phyloP scores from a whole-genome alignment of 2,888 invertebrate species.

The Heliconius cydno region DNA sequence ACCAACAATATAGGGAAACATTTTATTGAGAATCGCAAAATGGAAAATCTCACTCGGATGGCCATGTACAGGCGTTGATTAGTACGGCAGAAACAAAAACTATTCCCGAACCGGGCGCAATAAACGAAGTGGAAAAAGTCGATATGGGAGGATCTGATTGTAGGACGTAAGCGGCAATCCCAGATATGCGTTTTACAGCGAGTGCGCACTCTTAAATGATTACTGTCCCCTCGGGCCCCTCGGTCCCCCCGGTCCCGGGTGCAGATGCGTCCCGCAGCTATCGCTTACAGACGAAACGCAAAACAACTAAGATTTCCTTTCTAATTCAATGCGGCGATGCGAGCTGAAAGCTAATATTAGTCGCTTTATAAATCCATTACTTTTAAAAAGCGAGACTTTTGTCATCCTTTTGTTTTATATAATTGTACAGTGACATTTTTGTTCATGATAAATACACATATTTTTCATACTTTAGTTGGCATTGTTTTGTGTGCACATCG shows the following conservation, averaged over 20 bases:
- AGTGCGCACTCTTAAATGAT: conserved; percentile 76
- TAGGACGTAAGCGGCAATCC: conserved; percentile 76
- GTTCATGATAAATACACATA: conserved; percentile 32
- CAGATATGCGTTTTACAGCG: conserved; percentile 75
- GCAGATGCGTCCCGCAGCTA: conserved; percentile 50
- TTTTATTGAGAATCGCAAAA: conserved; percentile 54
- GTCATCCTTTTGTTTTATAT: conserved; percentile 10
- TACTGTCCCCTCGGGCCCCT: conserved; percentile 55
- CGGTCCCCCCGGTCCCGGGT: conserved; percentile 21
- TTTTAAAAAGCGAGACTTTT: conserved; percentile 21
- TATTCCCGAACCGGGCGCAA: conserved; percentile 76
- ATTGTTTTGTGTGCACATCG: conserved; percentile 46
- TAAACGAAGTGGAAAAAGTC: conserved; percentile 81
- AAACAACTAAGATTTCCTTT: conserved; percentile 35
- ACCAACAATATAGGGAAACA: conserved; percentile 51
- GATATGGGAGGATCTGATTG: conserved; percentile 78
- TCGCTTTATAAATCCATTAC: conserved; percentile 25
- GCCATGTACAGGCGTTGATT: conserved; percentile 77
- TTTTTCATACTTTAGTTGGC: conserved; percentile 34
- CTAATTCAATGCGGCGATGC: conserved; percentile 36
- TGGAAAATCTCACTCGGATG: conserved; percentile 59
- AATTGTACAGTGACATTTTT: conserved; percentile 25
- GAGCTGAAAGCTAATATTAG: conserved; percentile 29
- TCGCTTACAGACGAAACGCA: conserved; percentile 40
- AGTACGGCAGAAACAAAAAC: conserved; percentile 79